phyloP scores from a whole-genome alignment of 2,888 invertebrate genomes.

The Rhaphigaster nebulosa region DNA sequence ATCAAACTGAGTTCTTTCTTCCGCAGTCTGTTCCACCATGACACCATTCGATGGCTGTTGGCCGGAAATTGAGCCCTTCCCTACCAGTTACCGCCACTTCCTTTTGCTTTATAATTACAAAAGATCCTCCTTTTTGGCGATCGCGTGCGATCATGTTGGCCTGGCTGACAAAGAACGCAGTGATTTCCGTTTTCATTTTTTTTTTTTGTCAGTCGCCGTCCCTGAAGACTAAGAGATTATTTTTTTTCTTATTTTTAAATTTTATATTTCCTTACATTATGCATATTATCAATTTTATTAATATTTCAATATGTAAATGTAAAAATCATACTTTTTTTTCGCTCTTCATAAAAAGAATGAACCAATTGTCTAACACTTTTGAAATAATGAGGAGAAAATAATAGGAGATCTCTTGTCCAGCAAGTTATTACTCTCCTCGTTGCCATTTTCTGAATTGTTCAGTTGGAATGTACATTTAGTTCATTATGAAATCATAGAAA shows the following conservation, averaged over 20 bases:
- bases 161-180: not conserved
- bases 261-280: not conserved
- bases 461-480: no score
- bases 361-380: no score
- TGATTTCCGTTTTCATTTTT: not conserved
- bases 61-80: not conserved
- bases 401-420: no score
- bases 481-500: no score
- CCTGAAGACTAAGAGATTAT: not conserved
- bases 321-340: no score
- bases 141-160: not conserved
- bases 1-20: not conserved
- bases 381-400: no score
- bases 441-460: no score
- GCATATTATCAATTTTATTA: not conserved
- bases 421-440: no score
- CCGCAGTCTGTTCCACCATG: not conserved
- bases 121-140: not conserved
- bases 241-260: not conserved
- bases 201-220: not conserved
- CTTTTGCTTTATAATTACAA: slow-evolving; percentile 18
- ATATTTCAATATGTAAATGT: no score
- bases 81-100: not conserved
- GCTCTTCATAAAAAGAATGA: no score
- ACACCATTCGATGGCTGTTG: not conserved